phyloP scores from a whole-genome alignment of 2,797 vertebrate species.

The Erpetoichthys calabaricus region DNA sequence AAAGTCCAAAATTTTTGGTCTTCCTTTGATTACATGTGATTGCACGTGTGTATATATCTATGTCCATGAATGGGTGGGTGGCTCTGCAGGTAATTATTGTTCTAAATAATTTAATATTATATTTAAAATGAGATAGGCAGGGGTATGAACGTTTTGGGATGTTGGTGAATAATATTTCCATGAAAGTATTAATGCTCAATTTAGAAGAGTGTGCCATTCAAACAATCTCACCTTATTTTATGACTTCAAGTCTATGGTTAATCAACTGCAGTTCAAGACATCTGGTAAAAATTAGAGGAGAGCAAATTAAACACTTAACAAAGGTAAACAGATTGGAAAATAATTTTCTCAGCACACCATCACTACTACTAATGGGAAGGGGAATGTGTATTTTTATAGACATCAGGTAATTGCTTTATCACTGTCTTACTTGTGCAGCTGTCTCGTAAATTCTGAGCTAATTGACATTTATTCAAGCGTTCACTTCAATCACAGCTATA shows the following conservation, averaged over 20 bases:
- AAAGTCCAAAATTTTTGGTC: too few species aligned
- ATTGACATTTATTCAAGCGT: conserved; percentile 28
- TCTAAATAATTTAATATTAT: too few species aligned
- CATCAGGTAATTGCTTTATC: conserved; percentile 20
- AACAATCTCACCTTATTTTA: neutral
- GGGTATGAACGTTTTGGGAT: too few species aligned
- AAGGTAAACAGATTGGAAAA: conserved; percentile 21
- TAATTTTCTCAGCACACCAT: conserved; percentile 22
- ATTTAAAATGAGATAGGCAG: too few species aligned
- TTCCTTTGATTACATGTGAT: too few species aligned
- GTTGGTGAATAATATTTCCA: too few species aligned
- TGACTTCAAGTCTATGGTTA: neutral
- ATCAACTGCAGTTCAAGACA: conserved; percentile 14
- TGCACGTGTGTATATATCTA: too few species aligned
- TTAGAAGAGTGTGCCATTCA: neutral
- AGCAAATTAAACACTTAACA: conserved; percentile 15
- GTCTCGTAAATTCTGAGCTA: conserved; percentile 22
- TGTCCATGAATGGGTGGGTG: too few species aligned
- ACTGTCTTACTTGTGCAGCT: conserved; percentile 8
- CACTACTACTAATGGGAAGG: neutral
- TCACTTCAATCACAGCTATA: conserved; percentile 23
- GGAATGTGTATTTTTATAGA: conserved; percentile 20
- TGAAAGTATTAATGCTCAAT: too few species aligned
- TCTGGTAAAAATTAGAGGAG: conserved; percentile 14
- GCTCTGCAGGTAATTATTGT: too few species aligned